Evolutionary conservation across 2,113 vertebrate genomes (phyloP).

Genomic region (Lagenorhynchus albirostris): DNA sequence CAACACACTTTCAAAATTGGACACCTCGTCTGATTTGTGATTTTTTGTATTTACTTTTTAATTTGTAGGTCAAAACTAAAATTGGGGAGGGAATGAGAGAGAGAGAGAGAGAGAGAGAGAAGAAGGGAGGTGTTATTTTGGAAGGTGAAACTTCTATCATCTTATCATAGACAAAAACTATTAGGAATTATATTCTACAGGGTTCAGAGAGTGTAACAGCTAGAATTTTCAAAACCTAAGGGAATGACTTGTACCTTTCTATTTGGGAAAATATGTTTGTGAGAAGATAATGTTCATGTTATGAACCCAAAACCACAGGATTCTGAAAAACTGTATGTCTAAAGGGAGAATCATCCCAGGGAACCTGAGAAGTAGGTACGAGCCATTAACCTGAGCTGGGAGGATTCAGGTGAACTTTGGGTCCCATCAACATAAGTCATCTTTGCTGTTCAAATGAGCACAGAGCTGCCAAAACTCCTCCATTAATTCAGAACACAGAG

Average conservation of each 20-base stretch:
- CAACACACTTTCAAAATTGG: not conserved
- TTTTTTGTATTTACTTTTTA: not conserved
- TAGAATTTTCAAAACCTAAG: not conserved
- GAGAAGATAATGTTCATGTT: slow-evolving; percentile 8
- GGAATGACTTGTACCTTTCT: not conserved
- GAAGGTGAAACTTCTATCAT: not conserved
- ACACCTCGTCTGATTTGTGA: not conserved
- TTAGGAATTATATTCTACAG: not conserved
- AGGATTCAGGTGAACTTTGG: not conserved
- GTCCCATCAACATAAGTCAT: not conserved
- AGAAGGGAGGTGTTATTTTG: not conserved
- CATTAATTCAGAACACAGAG: not conserved
- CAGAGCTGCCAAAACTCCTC: not conserved
- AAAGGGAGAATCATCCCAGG: not conserved
- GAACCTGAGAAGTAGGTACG: not conserved
- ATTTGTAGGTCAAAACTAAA: slow-evolving; percentile 21
- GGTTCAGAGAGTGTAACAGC: not conserved
- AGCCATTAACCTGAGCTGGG: not conserved
- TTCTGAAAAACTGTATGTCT: not conserved
- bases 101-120: too few relatives aligned
- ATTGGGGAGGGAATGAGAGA: too few relatives aligned
- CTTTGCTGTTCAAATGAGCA: not conserved
- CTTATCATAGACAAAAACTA: not conserved
- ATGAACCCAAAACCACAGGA: slow-evolving; percentile 1
- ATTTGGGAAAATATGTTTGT: not conserved